A percentile compares a stretch with the other conserved stretches of the same genome.
phyloP scores from a whole-genome alignment of 2,113 vertebrate genomes.

The Tetrao urogallus region DNA sequence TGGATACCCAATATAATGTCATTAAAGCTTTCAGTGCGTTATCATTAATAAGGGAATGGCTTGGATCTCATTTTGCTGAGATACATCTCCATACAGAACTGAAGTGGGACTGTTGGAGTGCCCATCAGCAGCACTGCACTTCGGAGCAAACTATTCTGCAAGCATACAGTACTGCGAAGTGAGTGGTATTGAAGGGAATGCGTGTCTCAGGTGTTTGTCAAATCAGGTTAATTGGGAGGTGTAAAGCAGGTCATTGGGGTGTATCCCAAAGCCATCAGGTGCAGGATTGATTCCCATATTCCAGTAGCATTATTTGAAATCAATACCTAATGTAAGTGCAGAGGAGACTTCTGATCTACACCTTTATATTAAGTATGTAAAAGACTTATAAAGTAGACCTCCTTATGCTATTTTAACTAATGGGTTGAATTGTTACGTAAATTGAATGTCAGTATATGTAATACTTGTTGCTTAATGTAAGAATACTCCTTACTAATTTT shows the following conservation, averaged over 20 bases:
- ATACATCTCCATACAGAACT: neutral
- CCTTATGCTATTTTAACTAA: neutral
- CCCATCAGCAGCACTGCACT: neutral
- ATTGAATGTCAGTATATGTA: neutral
- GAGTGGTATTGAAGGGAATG: neutral
- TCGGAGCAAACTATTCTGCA: neutral
- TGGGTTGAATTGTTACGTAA: neutral
- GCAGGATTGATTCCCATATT: neutral
- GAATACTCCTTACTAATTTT: neutral
- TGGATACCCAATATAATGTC: neutral
- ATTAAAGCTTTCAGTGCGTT: neutral
- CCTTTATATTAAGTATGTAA: neutral
- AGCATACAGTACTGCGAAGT: neutral
- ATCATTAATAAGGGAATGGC: neutral
- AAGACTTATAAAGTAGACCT: neutral
- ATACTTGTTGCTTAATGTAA: constrained; percentile 59
- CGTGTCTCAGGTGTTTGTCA: neutral
- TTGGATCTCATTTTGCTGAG: neutral
- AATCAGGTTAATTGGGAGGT: neutral
- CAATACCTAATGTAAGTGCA: neutral
- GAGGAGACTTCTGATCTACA: neutral
- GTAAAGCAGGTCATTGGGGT: neutral
- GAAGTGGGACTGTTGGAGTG: neutral
- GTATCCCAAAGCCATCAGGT: neutral
- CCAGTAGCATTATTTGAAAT: neutral